Conservation (phyloP, 2,113 vertebrate species). For the Picathartes gymnocephalus region DNA sequence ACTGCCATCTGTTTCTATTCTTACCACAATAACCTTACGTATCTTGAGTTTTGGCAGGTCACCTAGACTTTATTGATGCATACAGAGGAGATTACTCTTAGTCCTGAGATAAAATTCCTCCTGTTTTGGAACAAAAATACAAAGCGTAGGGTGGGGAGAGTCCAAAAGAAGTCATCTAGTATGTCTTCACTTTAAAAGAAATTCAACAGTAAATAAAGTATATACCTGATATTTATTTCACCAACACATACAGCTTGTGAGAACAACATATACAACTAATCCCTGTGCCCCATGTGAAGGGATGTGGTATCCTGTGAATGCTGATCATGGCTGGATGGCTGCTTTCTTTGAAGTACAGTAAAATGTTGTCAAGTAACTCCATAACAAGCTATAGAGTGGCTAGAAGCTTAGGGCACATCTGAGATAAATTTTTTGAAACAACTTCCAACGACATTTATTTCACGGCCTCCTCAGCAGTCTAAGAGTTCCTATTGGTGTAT, state of each 20-base stretch:
- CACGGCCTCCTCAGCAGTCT: not conserved
- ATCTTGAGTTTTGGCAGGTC: constrained; percentile 28
- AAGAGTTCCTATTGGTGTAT: not conserved
- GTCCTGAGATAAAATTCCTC: not conserved
- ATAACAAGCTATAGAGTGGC: not conserved
- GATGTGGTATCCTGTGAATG: not conserved
- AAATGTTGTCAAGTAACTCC: not conserved
- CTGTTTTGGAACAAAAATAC: not conserved
- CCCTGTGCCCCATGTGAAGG: not conserved
- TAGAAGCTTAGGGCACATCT: not conserved
- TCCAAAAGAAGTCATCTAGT: not conserved
- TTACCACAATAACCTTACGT: not conserved
- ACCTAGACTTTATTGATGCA: not conserved
- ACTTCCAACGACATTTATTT: not conserved
- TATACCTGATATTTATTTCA: not conserved
- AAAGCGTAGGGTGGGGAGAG: not conserved
- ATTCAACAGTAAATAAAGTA: not conserved
- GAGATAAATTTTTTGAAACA: not conserved
- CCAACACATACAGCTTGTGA: accelerated
- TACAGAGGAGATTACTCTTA: not conserved
- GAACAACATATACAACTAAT: accelerated
- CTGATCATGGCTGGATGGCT: not conserved
- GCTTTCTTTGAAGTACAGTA: not conserved
- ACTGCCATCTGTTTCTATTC: not conserved
- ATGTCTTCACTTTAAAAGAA: not conserved